Evolutionary conservation across 2,113 vertebrate genomes (phyloP), one percentile per base, ranked within the genome.

Genomic region (Hypomesus transpacificus): DNA sequence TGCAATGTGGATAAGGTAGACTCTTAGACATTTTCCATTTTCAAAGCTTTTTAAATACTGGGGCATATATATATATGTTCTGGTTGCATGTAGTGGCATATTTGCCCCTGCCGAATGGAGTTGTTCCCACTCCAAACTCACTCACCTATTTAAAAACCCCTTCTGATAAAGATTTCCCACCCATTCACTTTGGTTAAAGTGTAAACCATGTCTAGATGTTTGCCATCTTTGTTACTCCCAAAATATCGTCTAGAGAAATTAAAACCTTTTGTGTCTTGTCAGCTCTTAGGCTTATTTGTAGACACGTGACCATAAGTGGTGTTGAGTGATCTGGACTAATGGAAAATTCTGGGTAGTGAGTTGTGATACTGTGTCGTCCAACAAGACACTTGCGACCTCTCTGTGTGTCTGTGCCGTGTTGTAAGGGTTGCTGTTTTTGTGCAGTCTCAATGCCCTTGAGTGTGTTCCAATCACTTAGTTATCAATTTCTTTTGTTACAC

Each of bases 371-470:
- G 26, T 14, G 34, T 17, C 63, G 17, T n/a, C 54, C 28, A 51
- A 65, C 31, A 60, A 67, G 54, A 39, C 39, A n/a, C 68, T 61
- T 65, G 22, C 34, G 24, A 54, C 50, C 17, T 46, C 17, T 46
- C 39, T 46, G 50, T 69, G 50, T 69, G 18, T 34, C 14, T 75
- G 51, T 46, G 53, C 50, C 22, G 51, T 58, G 39, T 65, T 51
- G 53, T 75, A 63, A 34, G 53, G 68, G 14, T 65, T 21, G 13
- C 60, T 9, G 17, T 66, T 57, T 24, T 63, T 31, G 16, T 31
- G 11, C 53, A 70, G 67, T 75, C 50, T 34, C 34, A 52, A 62
- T 64, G 53, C 54, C 62, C 62, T 66, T 56, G 24, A 68, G 53
- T 26, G 31, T 11, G 50, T 20, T 18, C 1, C 7, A 11, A 57